Percentiles rank a stretch among this genome's conserved stretches.
These are phyloP conservation scores for Hirtodrosophila confusa DNA, from an alignment of 2,888 invertebrate genomes.

Conservation along the genomic window DNA sequence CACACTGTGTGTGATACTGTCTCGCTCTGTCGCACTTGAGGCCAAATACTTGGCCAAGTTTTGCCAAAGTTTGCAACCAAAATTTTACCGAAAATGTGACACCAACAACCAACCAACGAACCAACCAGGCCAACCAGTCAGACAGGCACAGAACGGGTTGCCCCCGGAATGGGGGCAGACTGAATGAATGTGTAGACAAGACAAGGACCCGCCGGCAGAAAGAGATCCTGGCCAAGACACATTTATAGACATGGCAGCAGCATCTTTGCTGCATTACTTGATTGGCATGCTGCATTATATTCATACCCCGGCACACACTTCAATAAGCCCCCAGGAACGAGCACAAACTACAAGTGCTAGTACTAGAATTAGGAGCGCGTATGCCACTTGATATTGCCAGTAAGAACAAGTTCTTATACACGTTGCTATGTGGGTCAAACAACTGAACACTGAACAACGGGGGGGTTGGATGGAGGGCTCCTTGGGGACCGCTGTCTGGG, in stretches of 20 bases:
- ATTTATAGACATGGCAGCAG: slow-evolving; percentile 19
- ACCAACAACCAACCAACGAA: slow-evolving; percentile 76
- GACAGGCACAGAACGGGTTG: slow-evolving; percentile 26
- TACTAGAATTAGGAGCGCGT: slow-evolving; percentile 12
- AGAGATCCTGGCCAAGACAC: not conserved
- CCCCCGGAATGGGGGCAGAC: slow-evolving; percentile 1
- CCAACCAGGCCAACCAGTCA: slow-evolving; percentile 68
- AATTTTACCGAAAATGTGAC: slow-evolving; percentile 80
- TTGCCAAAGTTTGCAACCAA: slow-evolving; percentile 80
- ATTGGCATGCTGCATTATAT: slow-evolving; percentile 74
- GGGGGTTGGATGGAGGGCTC: not conserved
- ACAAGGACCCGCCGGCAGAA: not conserved
- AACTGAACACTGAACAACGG: slow-evolving; percentile 4
- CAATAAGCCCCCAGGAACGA: slow-evolving; percentile 5
- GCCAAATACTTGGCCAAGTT: slow-evolving; percentile 78
- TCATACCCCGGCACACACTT: slow-evolving; percentile 35
- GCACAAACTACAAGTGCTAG: slow-evolving; percentile 10
- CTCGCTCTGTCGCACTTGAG: slow-evolving; percentile 66
- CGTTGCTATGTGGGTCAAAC: slow-evolving; percentile 41
- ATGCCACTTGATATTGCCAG: slow-evolving; percentile 44
- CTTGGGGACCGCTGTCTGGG: slow-evolving; percentile 18
- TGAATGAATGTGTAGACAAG: not conserved
- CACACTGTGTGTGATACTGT: slow-evolving; percentile 23
- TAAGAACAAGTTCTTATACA: too few species aligned
- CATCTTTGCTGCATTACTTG: slow-evolving; percentile 63